phyloP scores from a whole-genome alignment of 2,797 vertebrate genomes.

The Peromyscus nudipes region DNA sequence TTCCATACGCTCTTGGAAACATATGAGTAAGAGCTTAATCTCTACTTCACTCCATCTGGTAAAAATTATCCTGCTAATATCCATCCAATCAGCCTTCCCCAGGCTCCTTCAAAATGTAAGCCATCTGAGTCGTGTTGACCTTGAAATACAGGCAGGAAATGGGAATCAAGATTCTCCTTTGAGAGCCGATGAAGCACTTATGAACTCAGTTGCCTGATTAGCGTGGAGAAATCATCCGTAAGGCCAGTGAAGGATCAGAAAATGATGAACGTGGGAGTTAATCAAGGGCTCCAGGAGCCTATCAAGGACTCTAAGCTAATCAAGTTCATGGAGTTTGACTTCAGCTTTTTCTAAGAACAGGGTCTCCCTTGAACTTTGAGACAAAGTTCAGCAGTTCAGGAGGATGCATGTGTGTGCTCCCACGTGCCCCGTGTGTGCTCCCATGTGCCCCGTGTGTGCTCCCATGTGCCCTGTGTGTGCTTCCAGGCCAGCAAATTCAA shows the following conservation, averaged over 20 bases:
- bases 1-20: background rate
- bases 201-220: background rate
- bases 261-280: background rate
- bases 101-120: background rate
- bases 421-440: background rate
- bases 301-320: background rate
- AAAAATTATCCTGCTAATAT: background rate
- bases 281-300: background rate
- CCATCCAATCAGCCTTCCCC: background rate
- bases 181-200: rapidly evolving
- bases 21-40: background rate
- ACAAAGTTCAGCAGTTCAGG: no score
- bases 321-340: background rate
- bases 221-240: background rate
- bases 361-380: background rate
- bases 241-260: background rate
- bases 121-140: background rate
- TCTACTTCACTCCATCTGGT: background rate
- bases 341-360: background rate
- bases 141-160: background rate
- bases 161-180: background rate
- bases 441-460: background rate
- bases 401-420: background rate
- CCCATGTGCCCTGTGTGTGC: background rate
- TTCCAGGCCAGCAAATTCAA: background rate